Percentiles rank a stretch among this genome's conserved stretches.
These are phyloP conservation scores for Neosilurus hyrtlii DNA, from an alignment of 2,797 vertebrate genomes.

Conservation along the genomic window DNA sequence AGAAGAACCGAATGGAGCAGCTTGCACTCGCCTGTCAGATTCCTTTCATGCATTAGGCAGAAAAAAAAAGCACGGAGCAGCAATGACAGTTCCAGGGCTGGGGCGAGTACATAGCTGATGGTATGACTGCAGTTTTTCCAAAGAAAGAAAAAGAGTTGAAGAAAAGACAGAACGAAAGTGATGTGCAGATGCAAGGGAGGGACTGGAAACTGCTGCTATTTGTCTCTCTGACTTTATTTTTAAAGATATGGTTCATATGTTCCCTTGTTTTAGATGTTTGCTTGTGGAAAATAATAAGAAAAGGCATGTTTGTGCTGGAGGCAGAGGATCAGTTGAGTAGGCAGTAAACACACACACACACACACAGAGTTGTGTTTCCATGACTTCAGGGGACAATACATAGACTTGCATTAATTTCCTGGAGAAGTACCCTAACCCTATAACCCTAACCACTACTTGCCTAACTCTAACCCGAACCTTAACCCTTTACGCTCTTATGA, in stretches of 20 bases:
- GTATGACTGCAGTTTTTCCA: slow-evolving; percentile 23
- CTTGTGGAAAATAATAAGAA: slow-evolving; percentile 26
- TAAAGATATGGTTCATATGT: slow-evolving; percentile 41
- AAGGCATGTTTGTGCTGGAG: slow-evolving; percentile 22
- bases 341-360: slow-evolving; percentile 10
- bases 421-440: too few species aligned
- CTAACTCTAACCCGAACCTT: too few species aligned
- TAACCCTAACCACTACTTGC: too few species aligned
- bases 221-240: slow-evolving; percentile 9
- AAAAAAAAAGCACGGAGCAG: neutral
- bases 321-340: neutral
- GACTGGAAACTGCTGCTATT: slow-evolving; percentile 36
- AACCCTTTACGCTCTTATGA: too few species aligned
- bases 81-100: neutral
- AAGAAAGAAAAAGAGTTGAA: neutral
- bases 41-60: neutral
- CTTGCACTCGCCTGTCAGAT: neutral
- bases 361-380: neutral
- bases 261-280: slow-evolving; percentile 44
- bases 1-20: neutral
- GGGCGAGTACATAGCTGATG: neutral
- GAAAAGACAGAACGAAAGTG: neutral
- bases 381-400: too few species aligned
- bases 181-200: slow-evolving; percentile 14
- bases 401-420: too few species aligned